Base-by-base conservation (phyloP, 2,113 vertebrate genomes). In the Bubo blakistoni region DNA sequence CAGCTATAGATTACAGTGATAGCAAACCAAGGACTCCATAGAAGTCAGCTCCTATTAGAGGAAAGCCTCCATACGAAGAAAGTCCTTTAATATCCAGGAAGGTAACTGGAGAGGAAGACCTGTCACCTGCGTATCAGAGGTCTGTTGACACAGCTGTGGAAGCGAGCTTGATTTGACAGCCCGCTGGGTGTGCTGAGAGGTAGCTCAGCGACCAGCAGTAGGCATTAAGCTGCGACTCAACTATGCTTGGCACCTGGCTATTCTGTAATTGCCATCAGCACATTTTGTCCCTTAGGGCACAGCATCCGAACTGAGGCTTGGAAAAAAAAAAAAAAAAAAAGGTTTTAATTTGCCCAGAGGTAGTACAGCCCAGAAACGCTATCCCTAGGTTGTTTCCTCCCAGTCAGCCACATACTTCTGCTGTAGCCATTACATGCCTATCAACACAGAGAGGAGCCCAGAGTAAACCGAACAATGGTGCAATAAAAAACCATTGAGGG, bases 401-500 rank as follows among this genome's bases (percentile, higher is more conserved):
- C 58, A 81, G 70, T 34, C 65, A 74, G 82, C 42, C 61, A 46
- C 44, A 7, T 34, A 78, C 58, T 93, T 70, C 92, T 96, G 62
- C 91, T 86, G 74, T 30, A 81, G 92, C 69, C 55, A 61, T 81
- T 88, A 84, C 59, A 71, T 16, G 90, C 63, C 80, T 70, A 55
- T 59, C 86, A 44, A 81, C 59, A 82, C 62, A 79, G 83, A 83
- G 55, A 90, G 70, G 32, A 92, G 47, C 42, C 59, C 59, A 86
- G 71, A 78, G 76, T 6, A 73, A 95, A 46, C 36, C 0, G 19
- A 89, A 95, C 89, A 95, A 96, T 70, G 38, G 94, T 46, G 97
- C 81, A 91, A 96, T 94, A 95, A 97, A 97, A 95, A 91, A 81
- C 81, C 77, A 84, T 73, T 91, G 92, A 95, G 36, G 57, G 62